Percentiles rank a stretch among this genome's conserved stretches.
These are phyloP conservation scores for Choreutis nemorana DNA, from an alignment of 2,888 invertebrate genomes.

Conservation along the genomic window DNA sequence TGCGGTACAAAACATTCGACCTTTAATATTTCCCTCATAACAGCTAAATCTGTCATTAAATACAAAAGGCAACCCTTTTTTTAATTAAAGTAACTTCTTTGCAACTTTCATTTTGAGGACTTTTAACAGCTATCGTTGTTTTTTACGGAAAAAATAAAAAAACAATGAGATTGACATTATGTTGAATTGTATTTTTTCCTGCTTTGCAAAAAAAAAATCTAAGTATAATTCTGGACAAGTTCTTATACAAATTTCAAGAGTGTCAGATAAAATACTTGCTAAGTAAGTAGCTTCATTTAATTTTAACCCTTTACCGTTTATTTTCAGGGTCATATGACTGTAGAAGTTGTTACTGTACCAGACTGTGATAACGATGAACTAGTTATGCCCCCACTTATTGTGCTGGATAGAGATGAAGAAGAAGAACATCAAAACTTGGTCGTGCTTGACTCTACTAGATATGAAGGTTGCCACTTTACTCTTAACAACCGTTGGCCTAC, in stretches of 20 bases:
- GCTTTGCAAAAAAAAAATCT: no score
- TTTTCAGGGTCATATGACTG: conserved; percentile 34
- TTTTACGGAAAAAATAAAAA: no score
- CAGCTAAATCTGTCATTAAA: not conserved
- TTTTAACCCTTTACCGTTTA: conserved; percentile 1
- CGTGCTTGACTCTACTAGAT: conserved; percentile 20
- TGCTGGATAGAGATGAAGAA: conserved; percentile 48
- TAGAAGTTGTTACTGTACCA: conserved; percentile 23
- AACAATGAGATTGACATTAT: no score
- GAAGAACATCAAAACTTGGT: conserved; percentile 34
- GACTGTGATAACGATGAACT: conserved; percentile 25
- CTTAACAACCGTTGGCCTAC: conserved; percentile 43
- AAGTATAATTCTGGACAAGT: no score
- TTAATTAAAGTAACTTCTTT: no score
- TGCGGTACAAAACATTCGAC: conserved; percentile 20
- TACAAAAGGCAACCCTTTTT: not conserved
- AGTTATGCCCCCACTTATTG: conserved; percentile 35
- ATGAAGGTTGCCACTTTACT: conserved; percentile 32
- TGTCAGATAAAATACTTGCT: not conserved
- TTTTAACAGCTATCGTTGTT: no score
- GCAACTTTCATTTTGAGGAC: no score
- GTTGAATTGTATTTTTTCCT: no score
- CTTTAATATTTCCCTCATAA: no score
- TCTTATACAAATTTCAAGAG: no score
- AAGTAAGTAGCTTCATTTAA: not conserved